Base-by-base conservation (phyloP, 2,113 vertebrate genomes). In the Pongo pygmaeus region DNA sequence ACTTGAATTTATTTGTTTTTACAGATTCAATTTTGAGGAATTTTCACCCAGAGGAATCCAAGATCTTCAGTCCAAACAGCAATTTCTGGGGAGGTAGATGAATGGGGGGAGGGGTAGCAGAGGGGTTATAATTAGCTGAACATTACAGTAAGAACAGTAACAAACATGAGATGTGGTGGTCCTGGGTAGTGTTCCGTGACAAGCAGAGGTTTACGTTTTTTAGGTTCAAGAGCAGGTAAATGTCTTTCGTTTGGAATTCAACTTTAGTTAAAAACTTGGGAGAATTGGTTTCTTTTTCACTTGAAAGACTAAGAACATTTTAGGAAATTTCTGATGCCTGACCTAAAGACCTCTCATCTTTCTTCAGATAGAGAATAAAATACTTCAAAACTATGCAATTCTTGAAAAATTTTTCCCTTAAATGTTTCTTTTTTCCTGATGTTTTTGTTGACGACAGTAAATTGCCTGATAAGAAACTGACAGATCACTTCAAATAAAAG, bases 1-100 rank as follows among this genome's bases (percentile, higher is more conserved):
- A 86, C 59, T 83, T 96, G 67, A 23, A 67, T 81, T 95, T 97
- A 59, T 85, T 95, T 97, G 52, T 86, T 74, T 95, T 96, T 95
- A 94, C 96, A 97, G 97, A 91, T 88, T 94, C 43, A 57, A 75
- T 96, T 97, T 74, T 93, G 94, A 97, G 89, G 69, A 94, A 64
- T 90, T 95, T 95, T 75, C 84, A 97, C 27, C 72, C 22, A 55
- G 92, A 96, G 61, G 77, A 96, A 93, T 85, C n/a, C 78, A 93
- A 94, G 81, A 89, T 27, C 93, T 94, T 94, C 91, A 89, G 43
- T 86, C 30, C 48, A 78, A 92, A 95, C 48, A 74, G 55, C 70
- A 74, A n/a, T 89, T 84, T 72, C 74, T 70, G 74, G 96, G 70
- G 81, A 94, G 78, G 67, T 0, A 92, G 87, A 78, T 23, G 52